Conservation (phyloP, 2,888 invertebrate species). For the Tuta absoluta region DNA sequence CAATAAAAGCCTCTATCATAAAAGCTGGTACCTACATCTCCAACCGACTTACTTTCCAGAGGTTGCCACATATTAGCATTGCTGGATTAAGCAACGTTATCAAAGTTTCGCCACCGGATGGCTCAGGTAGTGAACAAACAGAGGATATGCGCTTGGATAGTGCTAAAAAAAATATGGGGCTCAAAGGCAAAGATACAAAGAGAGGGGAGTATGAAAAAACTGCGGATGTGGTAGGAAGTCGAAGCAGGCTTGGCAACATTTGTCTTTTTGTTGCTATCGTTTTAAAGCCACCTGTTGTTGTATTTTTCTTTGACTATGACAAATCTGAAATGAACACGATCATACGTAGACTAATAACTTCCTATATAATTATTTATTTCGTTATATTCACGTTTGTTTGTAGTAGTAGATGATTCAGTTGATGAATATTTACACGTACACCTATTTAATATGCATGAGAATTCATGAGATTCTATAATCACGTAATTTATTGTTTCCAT, state of each 20-base stretch:
- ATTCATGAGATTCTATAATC: background rate
- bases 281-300: background rate
- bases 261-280: background rate
- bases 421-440: conserved; percentile 10
- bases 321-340: background rate
- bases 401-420: background rate
- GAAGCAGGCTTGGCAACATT: background rate
- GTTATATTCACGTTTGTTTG: background rate
- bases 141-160: conserved; percentile 41
- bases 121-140: conserved; percentile 43
- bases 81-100: conserved; percentile 54
- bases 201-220: conserved; percentile 3
- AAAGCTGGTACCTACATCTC: conserved; percentile 14
- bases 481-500: background rate
- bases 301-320: conserved; percentile 9
- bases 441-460: conserved; percentile 3
- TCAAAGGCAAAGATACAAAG: background rate
- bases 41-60: conserved; percentile 35
- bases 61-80: conserved; percentile 43
- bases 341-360: background rate
- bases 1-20: conserved; percentile 21
- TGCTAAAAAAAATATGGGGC: conserved; percentile 17
- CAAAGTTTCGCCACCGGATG: conserved; percentile 58
- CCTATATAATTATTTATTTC: background rate
- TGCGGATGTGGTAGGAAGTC: conserved; percentile 7